These are phyloP conservation scores for Neotragus pygmaeus DNA, from an alignment of 2,113 vertebrate genomes.

Conservation along the genomic window DNA sequence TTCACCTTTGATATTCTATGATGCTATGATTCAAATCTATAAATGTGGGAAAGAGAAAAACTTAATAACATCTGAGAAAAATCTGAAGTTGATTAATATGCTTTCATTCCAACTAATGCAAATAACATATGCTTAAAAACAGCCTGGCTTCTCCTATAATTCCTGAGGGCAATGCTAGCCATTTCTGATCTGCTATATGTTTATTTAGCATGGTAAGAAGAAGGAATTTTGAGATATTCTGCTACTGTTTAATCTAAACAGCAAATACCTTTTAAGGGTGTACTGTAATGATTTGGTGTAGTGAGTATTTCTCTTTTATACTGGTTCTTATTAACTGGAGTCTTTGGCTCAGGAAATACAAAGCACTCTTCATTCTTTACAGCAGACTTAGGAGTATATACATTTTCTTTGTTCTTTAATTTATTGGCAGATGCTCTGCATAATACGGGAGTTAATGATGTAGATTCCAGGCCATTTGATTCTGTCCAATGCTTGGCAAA, in stretches of 20 bases:
- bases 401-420: conserved; percentile 88
- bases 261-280: conserved; percentile 74
- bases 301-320: conserved; percentile 76
- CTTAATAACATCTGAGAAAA: conserved; percentile 12
- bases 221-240: not conserved
- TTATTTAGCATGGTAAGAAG: not conserved
- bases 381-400: conserved; percentile 49
- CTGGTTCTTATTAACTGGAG: conserved; percentile 78
- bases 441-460: conserved; percentile 70
- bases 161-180: not conserved
- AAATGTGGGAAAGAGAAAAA: not conserved
- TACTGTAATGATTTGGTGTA: conserved; percentile 71
- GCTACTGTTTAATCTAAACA: not conserved
- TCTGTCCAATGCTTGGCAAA: conserved; percentile 53
- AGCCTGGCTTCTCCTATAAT: not conserved
- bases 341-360: conserved; percentile 83
- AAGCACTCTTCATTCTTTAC: conserved; percentile 78
- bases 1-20: not conserved
- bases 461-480: conserved; percentile 54
- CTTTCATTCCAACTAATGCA: conserved; percentile 29
- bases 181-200: not conserved
- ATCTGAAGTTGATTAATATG: not conserved
- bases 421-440: conserved; percentile 73
- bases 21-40: not conserved
- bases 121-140: not conserved